These are phyloP conservation scores for Conus ventricosus DNA, from an alignment of 1,140 invertebrate species.

Conservation along the genomic window DNA sequence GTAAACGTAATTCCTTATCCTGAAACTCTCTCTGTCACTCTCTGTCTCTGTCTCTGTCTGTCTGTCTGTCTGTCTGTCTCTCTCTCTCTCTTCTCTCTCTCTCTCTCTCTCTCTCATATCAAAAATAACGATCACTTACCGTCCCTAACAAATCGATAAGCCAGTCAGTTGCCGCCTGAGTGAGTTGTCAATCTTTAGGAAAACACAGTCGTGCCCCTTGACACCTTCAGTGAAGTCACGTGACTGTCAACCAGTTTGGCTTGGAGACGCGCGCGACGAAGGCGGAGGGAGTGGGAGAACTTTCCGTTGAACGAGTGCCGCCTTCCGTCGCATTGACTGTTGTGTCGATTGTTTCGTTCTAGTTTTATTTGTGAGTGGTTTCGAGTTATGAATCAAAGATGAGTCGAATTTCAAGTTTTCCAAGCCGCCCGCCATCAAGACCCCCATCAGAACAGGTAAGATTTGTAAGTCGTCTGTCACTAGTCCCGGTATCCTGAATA, in stretches of 20 bases:
- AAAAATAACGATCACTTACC: too few relatives aligned
- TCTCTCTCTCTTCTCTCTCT: too few relatives aligned
- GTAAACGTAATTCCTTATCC: too few relatives aligned
- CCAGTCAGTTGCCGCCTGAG: neutral
- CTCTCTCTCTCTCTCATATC: too few relatives aligned
- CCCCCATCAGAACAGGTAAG: neutral
- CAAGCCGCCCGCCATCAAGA: neutral
- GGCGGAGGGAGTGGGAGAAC: neutral
- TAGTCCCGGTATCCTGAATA: neutral
- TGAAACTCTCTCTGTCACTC: too few relatives aligned
- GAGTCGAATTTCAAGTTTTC: neutral
- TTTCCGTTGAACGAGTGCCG: neutral
- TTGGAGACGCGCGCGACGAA: neutral
- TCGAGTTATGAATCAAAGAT: neutral
- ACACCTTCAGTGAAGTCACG: neutral
- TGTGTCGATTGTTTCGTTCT: too few relatives aligned
- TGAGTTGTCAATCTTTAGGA: neutral
- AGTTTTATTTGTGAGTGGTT: neutral
- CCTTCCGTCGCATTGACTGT: too few relatives aligned
- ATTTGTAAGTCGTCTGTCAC: too few relatives aligned
- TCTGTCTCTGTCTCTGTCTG: too few relatives aligned
- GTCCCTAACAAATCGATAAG: neutral
- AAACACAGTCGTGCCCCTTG: conserved; percentile 1
- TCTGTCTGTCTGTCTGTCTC: too few relatives aligned
- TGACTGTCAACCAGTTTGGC: conserved; percentile 2